Conservation (phyloP, 2,888 invertebrate genomes). For the Branchellion lobata region DNA sequence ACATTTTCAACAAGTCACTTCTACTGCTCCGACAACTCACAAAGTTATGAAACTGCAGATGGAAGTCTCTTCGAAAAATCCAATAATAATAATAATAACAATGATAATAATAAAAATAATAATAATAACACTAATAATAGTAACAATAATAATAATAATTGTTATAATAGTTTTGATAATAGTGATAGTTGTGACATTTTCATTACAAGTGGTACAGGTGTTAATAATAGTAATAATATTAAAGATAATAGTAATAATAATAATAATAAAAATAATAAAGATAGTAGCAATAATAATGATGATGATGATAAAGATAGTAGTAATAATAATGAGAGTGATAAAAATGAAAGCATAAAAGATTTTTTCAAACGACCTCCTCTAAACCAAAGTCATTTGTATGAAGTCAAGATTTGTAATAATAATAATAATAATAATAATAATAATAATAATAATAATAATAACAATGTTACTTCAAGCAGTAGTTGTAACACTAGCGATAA, state of each 20-base stretch:
- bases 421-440: constrained; percentile 8
- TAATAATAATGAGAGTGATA: neutral
- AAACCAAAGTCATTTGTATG: neutral
- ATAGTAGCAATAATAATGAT: neutral
- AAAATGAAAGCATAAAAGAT: neutral
- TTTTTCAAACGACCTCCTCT: too few species aligned
- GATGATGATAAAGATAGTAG: neutral
- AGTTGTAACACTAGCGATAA: neutral
- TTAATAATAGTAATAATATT: neutral
- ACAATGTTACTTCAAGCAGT: neutral
- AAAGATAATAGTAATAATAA: neutral
- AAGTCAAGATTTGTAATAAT: neutral
- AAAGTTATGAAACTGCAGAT: neutral
- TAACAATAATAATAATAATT: neutral
- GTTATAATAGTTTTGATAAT: neutral
- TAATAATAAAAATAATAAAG: neutral
- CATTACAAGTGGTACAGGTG: neutral
- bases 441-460: neutral
- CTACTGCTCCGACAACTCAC: neutral
- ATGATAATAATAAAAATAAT: neutral
- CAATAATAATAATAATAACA: neutral
- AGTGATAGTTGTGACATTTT: too few species aligned
- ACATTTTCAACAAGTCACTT: too few species aligned
- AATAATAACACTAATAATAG: neutral
- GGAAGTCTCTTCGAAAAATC: neutral